Conservation (phyloP, 1,140 invertebrate genomes). For the Drosophila tani region DNA sequence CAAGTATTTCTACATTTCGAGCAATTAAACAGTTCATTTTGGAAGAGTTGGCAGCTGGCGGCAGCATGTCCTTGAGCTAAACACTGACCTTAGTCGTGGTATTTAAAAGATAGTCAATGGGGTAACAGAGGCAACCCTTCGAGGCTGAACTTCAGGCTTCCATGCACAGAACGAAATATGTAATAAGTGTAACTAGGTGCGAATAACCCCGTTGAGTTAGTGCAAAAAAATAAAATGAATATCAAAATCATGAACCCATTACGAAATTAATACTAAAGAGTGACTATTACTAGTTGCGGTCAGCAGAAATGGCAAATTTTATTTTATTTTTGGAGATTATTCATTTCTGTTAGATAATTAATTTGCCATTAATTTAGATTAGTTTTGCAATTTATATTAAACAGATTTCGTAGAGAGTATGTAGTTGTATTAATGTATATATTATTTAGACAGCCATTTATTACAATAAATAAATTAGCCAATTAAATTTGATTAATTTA, state of each 20-base stretch:
- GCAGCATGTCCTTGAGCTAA: conserved; percentile 49
- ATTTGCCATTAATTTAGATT: neutral
- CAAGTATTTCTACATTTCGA: conserved; percentile 30
- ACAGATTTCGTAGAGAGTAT: neutral
- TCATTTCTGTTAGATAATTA: neutral
- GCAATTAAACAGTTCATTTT: conserved; percentile 45
- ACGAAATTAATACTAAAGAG: neutral
- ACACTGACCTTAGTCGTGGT: conserved; percentile 11
- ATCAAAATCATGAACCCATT: neutral
- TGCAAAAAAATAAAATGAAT: neutral
- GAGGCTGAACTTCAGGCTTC: conserved; percentile 18
- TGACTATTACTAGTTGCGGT: neutral
- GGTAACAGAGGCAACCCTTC: neutral
- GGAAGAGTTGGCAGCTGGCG: conserved; percentile 18
- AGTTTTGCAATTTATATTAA: neutral
- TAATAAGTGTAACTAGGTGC: conserved; percentile 1
- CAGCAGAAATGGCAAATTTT: neutral
- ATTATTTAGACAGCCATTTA: too few relatives aligned
- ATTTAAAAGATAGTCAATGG: neutral
- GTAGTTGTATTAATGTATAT: too few relatives aligned
- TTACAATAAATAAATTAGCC: too few relatives aligned
- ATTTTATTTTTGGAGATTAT: neutral
- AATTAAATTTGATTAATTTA: too few relatives aligned
- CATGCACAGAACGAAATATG: neutral
- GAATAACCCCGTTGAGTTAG: neutral